phyloP scores from a whole-genome alignment of 2,113 vertebrate species.

The Brienomyrus brachyistius region DNA sequence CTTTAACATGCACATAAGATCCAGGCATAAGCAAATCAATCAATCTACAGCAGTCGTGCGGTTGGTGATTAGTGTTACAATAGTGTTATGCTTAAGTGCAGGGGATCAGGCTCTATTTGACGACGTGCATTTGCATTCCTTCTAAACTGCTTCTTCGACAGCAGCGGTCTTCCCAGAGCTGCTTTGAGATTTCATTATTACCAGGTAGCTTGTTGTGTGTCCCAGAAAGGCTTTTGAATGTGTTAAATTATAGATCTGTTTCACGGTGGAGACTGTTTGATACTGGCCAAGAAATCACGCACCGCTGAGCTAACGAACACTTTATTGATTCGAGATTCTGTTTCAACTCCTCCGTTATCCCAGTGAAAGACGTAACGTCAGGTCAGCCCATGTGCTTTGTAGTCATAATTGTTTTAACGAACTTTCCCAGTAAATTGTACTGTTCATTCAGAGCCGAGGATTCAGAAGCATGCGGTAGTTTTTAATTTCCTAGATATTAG shows the following conservation, averaged over 20 bases:
- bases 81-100: neutral
- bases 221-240: neutral
- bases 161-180: neutral
- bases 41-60: neutral
- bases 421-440: neutral
- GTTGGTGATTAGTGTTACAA: neutral
- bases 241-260: neutral
- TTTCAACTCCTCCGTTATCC: neutral
- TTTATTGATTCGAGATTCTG: neutral
- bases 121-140: neutral
- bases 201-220: neutral
- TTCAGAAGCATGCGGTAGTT: neutral
- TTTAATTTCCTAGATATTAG: neutral
- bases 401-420: neutral
- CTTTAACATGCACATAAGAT: neutral
- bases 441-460: neutral
- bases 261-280: neutral
- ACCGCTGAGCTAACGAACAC: neutral
- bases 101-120: neutral
- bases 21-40: neutral
- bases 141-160: neutral
- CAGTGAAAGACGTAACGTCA: neutral
- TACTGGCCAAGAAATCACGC: neutral
- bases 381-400: neutral
- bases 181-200: neutral